Percentiles rank a stretch among this genome's conserved stretches.
phyloP scores from a whole-genome alignment of 2,797 vertebrate genomes.

The Cirrhinus mrigala region DNA sequence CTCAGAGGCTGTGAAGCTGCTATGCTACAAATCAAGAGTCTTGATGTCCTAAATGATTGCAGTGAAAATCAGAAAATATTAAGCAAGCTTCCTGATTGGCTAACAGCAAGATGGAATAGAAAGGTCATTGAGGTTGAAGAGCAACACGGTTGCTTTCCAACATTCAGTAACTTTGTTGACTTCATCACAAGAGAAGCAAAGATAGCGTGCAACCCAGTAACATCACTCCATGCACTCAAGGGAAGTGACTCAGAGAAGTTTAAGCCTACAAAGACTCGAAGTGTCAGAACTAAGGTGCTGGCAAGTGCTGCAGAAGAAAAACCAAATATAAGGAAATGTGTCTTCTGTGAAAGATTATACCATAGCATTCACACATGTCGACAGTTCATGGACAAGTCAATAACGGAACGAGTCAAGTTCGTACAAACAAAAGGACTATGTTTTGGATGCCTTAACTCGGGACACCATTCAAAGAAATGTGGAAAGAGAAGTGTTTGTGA shows the following conservation, averaged over 20 bases:
- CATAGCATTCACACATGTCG: slow-evolving; percentile 55
- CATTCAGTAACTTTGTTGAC: slow-evolving; percentile 59
- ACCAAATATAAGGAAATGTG: not conserved
- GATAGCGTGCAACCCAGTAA: slow-evolving; percentile 34
- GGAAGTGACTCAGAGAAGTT: slow-evolving; percentile 42
- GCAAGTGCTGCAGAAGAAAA: slow-evolving; percentile 13
- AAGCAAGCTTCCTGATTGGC: slow-evolving; percentile 57
- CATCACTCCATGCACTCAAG: slow-evolving; percentile 45
- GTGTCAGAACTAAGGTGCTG: slow-evolving; percentile 37
- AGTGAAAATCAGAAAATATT: slow-evolving; percentile 52
- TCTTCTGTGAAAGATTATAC: slow-evolving; percentile 55
- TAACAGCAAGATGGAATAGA: slow-evolving; percentile 59
- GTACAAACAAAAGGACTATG: slow-evolving; percentile 47
- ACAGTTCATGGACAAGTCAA: slow-evolving; percentile 49
- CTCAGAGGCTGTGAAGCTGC: slow-evolving; percentile 55
- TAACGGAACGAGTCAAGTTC: slow-evolving; percentile 47
- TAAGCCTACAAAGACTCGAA: slow-evolving; percentile 36
- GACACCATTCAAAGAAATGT: slow-evolving; percentile 59
- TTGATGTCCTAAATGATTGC: slow-evolving; percentile 57
- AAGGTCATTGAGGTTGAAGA: slow-evolving; percentile 57
- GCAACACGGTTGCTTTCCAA: slow-evolving; percentile 19
- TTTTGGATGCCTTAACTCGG: slow-evolving; percentile 59
- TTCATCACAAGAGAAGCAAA: slow-evolving; percentile 52
- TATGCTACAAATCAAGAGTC: slow-evolving; percentile 41
- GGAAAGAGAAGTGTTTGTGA: slow-evolving; percentile 53